A percentile compares a stretch with the other conserved stretches of the same genome.
These are phyloP conservation scores for Fragum fragum DNA, from an alignment of 2,888 invertebrate genomes.

Conservation along the genomic window DNA sequence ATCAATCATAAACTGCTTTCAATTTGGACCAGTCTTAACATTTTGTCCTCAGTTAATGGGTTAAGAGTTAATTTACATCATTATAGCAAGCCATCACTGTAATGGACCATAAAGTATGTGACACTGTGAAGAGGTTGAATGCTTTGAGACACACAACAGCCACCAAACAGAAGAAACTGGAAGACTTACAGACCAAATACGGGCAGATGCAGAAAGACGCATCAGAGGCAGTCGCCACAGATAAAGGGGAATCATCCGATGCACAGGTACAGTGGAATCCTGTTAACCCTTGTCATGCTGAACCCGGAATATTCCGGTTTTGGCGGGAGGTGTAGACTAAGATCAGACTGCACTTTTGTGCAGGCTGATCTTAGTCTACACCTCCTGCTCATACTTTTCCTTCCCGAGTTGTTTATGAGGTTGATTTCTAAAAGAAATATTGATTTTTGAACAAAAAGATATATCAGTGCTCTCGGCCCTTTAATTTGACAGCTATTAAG, in stretches of 20 bases:
- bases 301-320: too few species aligned
- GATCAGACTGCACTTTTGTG: too few species aligned
- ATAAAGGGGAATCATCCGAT: slow-evolving; percentile 85
- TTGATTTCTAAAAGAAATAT: too few species aligned
- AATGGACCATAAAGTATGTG: slow-evolving; percentile 86
- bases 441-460: too few species aligned
- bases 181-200: slow-evolving; percentile 84
- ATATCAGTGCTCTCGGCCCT: too few species aligned
- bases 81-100: slow-evolving; percentile 85
- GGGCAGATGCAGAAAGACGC: slow-evolving; percentile 85
- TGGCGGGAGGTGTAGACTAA: too few species aligned
- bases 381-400: too few species aligned
- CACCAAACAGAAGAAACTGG: slow-evolving; percentile 84
- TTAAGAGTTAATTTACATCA: neutral
- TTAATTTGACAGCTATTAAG: too few species aligned
- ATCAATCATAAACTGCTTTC: neutral
- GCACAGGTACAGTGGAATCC: slow-evolving; percentile 79
- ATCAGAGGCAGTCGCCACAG: slow-evolving; percentile 84
- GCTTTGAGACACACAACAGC: slow-evolving; percentile 83
- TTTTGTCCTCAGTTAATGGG: neutral
- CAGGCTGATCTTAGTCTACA: too few species aligned
- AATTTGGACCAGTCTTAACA: neutral
- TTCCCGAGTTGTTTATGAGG: too few species aligned
- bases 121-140: slow-evolving; percentile 85
- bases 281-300: too few species aligned